Evolutionary conservation across 2,888 invertebrate species (phyloP).

Genomic region (Amphipyra tragopoginis): DNA sequence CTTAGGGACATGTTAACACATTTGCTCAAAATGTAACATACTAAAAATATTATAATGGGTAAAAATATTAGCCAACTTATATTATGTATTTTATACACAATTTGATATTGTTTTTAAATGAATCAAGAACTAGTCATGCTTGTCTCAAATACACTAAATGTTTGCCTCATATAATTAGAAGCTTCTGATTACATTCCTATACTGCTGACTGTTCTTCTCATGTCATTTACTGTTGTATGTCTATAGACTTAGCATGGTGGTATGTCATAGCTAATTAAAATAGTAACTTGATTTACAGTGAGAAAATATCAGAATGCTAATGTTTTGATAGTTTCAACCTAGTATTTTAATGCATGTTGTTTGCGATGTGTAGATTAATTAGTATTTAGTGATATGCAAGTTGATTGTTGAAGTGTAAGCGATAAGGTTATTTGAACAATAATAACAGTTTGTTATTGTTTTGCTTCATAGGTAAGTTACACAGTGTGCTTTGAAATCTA

Average conservation of each 20-base stretch:
- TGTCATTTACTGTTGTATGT: conserved; percentile 40
- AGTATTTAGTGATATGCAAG: conserved; percentile 28
- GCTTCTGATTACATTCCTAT: conserved; percentile 26
- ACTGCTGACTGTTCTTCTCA: conserved; percentile 39
- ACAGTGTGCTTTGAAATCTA: background rate
- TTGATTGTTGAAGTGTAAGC: conserved; percentile 25
- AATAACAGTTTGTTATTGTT: conserved; percentile 31
- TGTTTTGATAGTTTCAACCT: conserved; percentile 30
- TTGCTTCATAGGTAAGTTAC: conserved; percentile 23
- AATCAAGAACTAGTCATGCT: conserved; percentile 52
- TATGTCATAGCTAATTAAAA: conserved; percentile 14
- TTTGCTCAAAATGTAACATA: conserved; percentile 27
- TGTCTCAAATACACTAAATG: conserved; percentile 45
- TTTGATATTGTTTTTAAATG: conserved; percentile 22
- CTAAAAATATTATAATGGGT: conserved; percentile 29
- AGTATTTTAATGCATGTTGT: conserved; percentile 45
- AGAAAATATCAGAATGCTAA: conserved; percentile 19
- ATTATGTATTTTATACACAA: conserved; percentile 35
- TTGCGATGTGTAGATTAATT: conserved; percentile 34
- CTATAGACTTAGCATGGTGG: conserved; percentile 39
- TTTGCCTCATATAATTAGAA: conserved; percentile 41
- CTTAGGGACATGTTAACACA: conserved; percentile 36
- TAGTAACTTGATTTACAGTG: background rate
- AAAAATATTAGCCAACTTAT: conserved; percentile 15
- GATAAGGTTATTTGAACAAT: conserved; percentile 46